Evolutionary conservation across 2,888 invertebrate genomes (phyloP), one percentile per base, ranked within the genome.

Genomic region (Drosophila kambysellisi): DNA sequence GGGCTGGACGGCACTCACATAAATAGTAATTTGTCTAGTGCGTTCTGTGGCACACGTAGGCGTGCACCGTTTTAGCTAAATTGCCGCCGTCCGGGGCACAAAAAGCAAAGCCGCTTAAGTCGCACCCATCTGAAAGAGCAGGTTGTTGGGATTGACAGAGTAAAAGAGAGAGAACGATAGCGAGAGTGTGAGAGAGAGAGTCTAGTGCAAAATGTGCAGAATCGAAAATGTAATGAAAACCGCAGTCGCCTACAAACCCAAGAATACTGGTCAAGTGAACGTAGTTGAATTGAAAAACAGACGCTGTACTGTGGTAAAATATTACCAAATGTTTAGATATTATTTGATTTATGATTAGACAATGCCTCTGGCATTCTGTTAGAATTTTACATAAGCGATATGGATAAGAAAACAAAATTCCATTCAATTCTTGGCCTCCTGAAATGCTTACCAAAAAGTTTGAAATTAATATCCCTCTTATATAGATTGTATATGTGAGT

Each of bases 141-240:
- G 32, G 57, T 65, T 25, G 37, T 6, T 25, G 60, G 29, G 15
- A n/a, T 32, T 15, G 7, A 30, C 29, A 29, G 33, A 30, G 50
- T 3, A 9, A n/a, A 8, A 6, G 37, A 32, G 37, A 30, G 37
- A 25, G n/a, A n/a, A n/a, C n/a, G n/a, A n/a, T n/a, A n/a, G 37
- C n/a, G 37, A 11, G 53, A 35, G 20, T 12, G 20, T 17, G 20
- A 7, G 30, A 30, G n/a, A 17, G 17, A 6, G 15, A 48, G 46
- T 60, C 64, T 65, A 82, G 71, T 71, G 79, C 68, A 81, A 89
- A 89, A 81, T 90, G 76, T 74, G 77, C 81, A 86, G 83, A 79
- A 79, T 88, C 81, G 88, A 88, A 88, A 90, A 88, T 77, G 86
- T 79, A 87, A 89, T 82, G 86, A 83, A 81, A 89, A 78, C 88